A percentile compares a stretch with the other conserved stretches of the same genome.
Evolutionary conservation across 2,888 invertebrate species (phyloP).

Genomic region (Notodromas monacha): DNA sequence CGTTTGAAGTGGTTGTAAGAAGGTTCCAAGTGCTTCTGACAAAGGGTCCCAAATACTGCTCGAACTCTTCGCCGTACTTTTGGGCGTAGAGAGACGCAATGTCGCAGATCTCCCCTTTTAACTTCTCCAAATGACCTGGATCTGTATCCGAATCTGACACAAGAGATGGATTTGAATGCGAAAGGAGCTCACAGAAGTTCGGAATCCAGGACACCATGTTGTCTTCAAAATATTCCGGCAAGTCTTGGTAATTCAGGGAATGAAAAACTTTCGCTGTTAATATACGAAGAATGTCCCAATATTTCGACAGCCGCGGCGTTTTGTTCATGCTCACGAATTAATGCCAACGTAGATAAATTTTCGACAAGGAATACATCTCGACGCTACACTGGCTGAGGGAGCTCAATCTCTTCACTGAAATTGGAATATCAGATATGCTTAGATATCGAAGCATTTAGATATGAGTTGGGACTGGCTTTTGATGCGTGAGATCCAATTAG

Average conservation of each 20-base stretch:
- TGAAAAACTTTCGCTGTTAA: slow-evolving; percentile 80
- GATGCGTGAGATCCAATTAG: no score
- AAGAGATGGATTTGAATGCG: slow-evolving; percentile 36
- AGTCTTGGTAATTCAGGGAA: slow-evolving; percentile 81
- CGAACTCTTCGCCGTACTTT: slow-evolving; percentile 92
- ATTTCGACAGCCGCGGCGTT: no score
- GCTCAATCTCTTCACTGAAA: no score
- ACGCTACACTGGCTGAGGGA: no score
- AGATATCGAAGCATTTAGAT: no score
- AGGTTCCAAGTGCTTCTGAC: slow-evolving; percentile 81
- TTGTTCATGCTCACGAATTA: no score
- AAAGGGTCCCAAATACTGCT: slow-evolving; percentile 52
- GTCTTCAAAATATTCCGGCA: slow-evolving; percentile 96
- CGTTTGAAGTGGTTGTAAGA: slow-evolving; percentile 44
- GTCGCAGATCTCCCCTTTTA: slow-evolving; percentile 83
- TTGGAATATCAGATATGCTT: no score
- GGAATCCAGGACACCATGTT: slow-evolving; percentile 87
- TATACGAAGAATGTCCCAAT: no score
- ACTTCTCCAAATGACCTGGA: slow-evolving; percentile 54
- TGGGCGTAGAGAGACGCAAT: slow-evolving; percentile 52
- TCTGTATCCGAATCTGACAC: slow-evolving; percentile 40
- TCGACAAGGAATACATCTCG: no score
- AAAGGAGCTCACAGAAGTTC: slow-evolving; percentile 46
- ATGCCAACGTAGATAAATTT: no score
- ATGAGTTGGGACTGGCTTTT: no score